Percentiles rank a stretch among this genome's conserved stretches.
phyloP scores from a whole-genome alignment of 2,888 invertebrate species.

The Agrotis ipsilon region DNA sequence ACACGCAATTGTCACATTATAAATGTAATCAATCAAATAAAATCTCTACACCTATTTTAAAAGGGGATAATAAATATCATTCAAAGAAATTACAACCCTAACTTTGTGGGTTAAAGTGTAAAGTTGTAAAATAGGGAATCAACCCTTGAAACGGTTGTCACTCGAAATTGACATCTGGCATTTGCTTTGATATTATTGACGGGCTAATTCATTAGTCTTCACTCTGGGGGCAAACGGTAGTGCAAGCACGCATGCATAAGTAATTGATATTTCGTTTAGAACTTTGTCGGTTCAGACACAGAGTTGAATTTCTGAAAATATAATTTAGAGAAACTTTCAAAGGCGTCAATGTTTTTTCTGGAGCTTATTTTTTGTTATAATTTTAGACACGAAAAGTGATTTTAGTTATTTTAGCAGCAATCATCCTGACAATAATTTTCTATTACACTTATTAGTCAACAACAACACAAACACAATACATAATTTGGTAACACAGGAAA shows the following conservation, averaged over 20 bases:
- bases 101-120: slow-evolving; percentile 36
- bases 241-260: slow-evolving; percentile 39
- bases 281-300: neutral
- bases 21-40: slow-evolving; percentile 79
- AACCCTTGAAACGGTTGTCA: slow-evolving; percentile 79
- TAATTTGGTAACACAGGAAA: slow-evolving; percentile 12
- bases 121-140: slow-evolving; percentile 50
- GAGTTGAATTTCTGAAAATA: slow-evolving; percentile 18
- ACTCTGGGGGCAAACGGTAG: slow-evolving; percentile 68
- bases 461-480: neutral
- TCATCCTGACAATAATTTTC: neutral
- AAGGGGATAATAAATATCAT: slow-evolving; percentile 40
- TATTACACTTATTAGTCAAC: neutral
- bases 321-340: neutral
- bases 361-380: neutral
- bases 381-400: slow-evolving; percentile 5
- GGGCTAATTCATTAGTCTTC: slow-evolving; percentile 83
- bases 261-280: slow-evolving; percentile 17
- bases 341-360: neutral
- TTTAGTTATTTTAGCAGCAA: neutral
- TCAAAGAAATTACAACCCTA: slow-evolving; percentile 60
- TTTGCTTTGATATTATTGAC: slow-evolving; percentile 85
- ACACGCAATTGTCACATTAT: slow-evolving; percentile 83
- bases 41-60: slow-evolving; percentile 67
- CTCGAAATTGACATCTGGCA: slow-evolving; percentile 85